These are phyloP conservation scores for Paguma larvata DNA, from an alignment of 2,797 vertebrate species.

Conservation along the genomic window DNA sequence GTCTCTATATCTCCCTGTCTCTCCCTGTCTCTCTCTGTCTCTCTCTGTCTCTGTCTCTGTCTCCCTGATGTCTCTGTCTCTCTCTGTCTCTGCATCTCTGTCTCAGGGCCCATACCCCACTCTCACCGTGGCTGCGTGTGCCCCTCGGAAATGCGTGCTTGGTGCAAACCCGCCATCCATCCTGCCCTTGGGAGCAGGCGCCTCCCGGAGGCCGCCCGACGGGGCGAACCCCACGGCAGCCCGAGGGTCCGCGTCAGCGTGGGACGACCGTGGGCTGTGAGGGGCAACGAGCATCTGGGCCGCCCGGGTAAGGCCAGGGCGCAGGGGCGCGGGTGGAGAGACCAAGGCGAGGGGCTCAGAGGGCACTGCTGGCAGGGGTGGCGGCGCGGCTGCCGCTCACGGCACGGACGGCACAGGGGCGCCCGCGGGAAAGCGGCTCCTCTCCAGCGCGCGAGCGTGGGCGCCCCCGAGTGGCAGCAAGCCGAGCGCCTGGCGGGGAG, in stretches of 20 bases:
- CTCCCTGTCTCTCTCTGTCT: background rate
- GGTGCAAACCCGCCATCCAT: background rate
- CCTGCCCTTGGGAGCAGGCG: background rate
- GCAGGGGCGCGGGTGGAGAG: background rate
- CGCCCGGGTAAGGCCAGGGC: background rate
- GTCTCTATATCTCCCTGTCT: background rate
- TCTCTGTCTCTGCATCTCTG: background rate
- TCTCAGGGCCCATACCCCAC: background rate
- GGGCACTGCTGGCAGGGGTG: accelerated
- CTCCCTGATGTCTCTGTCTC: background rate
- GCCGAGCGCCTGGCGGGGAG: no score
- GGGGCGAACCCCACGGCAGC: background rate
- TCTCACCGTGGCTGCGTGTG: background rate
- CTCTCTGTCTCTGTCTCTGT: background rate
- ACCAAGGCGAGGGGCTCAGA: background rate
- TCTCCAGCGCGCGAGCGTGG: no score
- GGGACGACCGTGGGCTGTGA: background rate
- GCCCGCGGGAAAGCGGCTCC: no score
- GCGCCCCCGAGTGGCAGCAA: no score
- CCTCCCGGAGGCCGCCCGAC: background rate
- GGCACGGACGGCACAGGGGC: background rate
- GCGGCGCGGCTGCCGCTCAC: background rate
- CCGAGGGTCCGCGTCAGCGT: background rate
- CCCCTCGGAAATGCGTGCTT: background rate
- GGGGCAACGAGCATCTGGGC: background rate